Percentiles rank a stretch among this genome's conserved stretches.
These are phyloP conservation scores for Xanthorhoe designata DNA, from an alignment of 2,888 invertebrate genomes.

Conservation along the genomic window DNA sequence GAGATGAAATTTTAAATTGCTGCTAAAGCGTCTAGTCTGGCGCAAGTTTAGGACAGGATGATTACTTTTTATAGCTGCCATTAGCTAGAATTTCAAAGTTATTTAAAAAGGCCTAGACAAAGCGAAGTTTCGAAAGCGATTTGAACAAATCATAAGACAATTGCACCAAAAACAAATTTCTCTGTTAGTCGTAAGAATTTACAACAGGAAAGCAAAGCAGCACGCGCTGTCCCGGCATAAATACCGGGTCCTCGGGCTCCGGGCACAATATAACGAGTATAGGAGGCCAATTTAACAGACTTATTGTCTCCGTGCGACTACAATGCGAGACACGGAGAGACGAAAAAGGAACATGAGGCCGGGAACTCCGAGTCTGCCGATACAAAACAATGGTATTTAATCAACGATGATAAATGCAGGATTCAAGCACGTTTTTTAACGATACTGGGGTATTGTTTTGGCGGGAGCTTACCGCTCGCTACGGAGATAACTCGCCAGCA, in stretches of 20 bases:
- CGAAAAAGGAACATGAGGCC: slow-evolving; percentile 75
- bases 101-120: slow-evolving; percentile 10
- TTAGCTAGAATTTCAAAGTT: slow-evolving; percentile 19
- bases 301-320: slow-evolving; percentile 82
- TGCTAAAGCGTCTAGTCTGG: slow-evolving; percentile 20
- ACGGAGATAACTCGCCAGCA: slow-evolving; percentile 82
- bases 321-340: slow-evolving; percentile 78
- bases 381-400: slow-evolving; percentile 86
- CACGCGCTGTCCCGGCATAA: slow-evolving; percentile 69
- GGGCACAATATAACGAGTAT: slow-evolving; percentile 73
- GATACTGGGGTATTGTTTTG: slow-evolving; percentile 84
- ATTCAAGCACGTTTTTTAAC: slow-evolving; percentile 85
- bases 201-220: slow-evolving; percentile 60
- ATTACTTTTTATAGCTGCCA: slow-evolving; percentile 14
- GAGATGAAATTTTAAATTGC: slow-evolving; percentile 25
- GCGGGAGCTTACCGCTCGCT: slow-evolving; percentile 83
- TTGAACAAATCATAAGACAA: slow-evolving; percentile 53
- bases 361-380: slow-evolving; percentile 79
- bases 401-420: slow-evolving; percentile 85
- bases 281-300: slow-evolving; percentile 84
- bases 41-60: slow-evolving; percentile 24
- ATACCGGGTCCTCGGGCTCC: slow-evolving; percentile 64
- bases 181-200: slow-evolving; percentile 61
- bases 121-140: slow-evolving; percentile 40
- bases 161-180: slow-evolving; percentile 61